Percentiles rank a stretch among this genome's conserved stretches.
phyloP scores from a whole-genome alignment of 92 coral and sea anemone species.

The Epizoanthus rinbou region DNA sequence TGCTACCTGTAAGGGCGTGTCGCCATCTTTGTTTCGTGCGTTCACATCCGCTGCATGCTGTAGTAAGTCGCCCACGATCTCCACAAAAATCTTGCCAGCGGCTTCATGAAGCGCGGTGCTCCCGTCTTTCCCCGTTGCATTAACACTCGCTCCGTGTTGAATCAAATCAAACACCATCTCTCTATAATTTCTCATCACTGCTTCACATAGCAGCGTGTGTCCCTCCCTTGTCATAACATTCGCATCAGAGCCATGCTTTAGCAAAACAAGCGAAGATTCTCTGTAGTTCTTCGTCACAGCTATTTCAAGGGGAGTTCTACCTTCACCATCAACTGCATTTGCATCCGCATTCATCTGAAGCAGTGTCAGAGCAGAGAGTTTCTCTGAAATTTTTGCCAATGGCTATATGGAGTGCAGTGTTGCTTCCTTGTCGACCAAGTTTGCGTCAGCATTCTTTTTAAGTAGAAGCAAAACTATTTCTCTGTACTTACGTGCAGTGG shows the following conservation, averaged over 20 bases:
- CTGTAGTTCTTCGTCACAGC: neutral
- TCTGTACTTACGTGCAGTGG: neutral
- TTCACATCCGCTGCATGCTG: conserved; percentile 15
- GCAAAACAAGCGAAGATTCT: neutral
- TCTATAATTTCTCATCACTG: neutral
- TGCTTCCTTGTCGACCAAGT: neutral
- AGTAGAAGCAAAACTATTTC: conserved; percentile 2
- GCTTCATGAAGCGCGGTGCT: conserved; percentile 3
- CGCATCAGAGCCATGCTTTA: neutral
- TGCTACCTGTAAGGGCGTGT: neutral
- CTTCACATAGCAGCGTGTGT: neutral
- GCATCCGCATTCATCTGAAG: conserved; percentile 1
- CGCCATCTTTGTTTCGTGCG: conserved; percentile 1
- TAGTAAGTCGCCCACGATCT: conserved; percentile 6
- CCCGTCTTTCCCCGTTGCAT: neutral
- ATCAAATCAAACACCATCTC: conserved; percentile 1
- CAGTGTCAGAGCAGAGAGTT: neutral
- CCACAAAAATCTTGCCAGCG: conserved; percentile 2
- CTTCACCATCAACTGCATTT: neutral
- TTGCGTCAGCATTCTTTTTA: neutral
- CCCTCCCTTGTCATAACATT: neutral
- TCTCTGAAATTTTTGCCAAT: conserved; percentile 4
- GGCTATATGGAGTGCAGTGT: neutral
- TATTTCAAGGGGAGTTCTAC: neutral
- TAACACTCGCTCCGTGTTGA: conserved; percentile 15